Percentiles rank a stretch among this genome's conserved stretches.
Conservation (phyloP, 2,888 invertebrate species). For the Spicauda simplicius region DNA sequence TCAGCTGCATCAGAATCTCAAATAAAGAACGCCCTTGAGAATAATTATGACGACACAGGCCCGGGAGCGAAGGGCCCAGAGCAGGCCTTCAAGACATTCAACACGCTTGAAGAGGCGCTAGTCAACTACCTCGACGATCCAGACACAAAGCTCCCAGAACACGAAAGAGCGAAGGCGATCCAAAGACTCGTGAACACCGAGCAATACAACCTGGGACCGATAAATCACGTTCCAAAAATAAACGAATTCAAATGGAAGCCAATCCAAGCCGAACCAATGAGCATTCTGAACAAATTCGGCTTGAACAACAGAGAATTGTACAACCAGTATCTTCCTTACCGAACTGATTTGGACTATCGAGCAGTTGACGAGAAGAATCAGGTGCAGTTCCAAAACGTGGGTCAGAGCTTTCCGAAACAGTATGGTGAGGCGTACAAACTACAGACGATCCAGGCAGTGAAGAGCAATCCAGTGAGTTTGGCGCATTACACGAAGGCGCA, state of each 20-base stretch:
- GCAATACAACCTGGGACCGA: conserved; percentile 31
- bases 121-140: conserved; percentile 68
- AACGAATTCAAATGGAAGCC: conserved; percentile 52
- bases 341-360: conserved; percentile 5
- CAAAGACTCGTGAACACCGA: conserved; percentile 47
- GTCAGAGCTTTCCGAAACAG: conserved; percentile 33
- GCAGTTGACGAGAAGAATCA: conserved; percentile 10
- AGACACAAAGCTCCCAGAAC: conserved; percentile 70
- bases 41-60: conserved; percentile 77
- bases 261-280: conserved; percentile 29
- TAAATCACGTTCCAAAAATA: conserved; percentile 50
- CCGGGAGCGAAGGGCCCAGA: conserved; percentile 68
- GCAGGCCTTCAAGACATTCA: conserved; percentile 68
- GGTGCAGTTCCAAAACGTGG: conserved; percentile 2
- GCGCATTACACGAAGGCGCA: conserved; percentile 50
- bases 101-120: conserved; percentile 66
- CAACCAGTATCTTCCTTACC: conserved; percentile 9
- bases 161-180: conserved; percentile 59
- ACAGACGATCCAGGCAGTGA: conserved; percentile 51
- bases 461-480: conserved; percentile 51
- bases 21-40: conserved; percentile 72
- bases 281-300: conserved; percentile 16
- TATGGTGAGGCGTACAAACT: conserved; percentile 46
- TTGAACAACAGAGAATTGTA: conserved; percentile 13
- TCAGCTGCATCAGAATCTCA: conserved; percentile 72